Conservation (phyloP, 2,113 vertebrate genomes). For the Patagioenas fasciata region DNA sequence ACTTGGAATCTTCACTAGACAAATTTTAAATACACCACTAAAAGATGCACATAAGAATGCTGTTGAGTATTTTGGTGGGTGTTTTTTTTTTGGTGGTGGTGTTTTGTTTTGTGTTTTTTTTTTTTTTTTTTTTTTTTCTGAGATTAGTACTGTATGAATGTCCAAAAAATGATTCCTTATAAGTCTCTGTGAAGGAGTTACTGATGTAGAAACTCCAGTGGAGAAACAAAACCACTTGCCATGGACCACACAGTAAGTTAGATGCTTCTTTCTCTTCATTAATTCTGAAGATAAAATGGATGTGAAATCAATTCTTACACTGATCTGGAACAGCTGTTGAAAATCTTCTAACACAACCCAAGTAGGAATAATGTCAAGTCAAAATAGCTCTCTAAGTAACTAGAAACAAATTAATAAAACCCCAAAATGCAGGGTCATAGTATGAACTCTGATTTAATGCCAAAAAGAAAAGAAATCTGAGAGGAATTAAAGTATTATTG, state of each 20-base stretch:
- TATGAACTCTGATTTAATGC: not conserved
- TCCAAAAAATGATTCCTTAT: not conserved
- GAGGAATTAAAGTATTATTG: not conserved
- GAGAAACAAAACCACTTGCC: not conserved
- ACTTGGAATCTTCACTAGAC: not conserved
- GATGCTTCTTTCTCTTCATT: not conserved
- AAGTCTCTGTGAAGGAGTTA: not conserved
- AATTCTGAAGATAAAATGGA: constrained; percentile 7
- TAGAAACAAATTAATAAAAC: constrained; percentile 12
- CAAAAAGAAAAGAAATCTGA: not conserved
- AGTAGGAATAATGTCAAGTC: not conserved
- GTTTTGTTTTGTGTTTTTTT: too few relatives aligned
- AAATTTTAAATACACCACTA: not conserved
- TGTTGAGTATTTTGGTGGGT: not conserved
- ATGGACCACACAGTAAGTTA: not conserved
- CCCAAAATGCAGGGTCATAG: not conserved
- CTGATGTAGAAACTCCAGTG: not conserved
- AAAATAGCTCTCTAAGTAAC: constrained; percentile 11
- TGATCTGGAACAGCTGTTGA: constrained; percentile 3
- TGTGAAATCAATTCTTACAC: constrained; percentile 32
- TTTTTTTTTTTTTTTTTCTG: not conserved
- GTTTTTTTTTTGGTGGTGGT: not conserved
- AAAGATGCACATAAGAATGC: not conserved
- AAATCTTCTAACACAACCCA: not conserved
- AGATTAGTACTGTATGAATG: not conserved